A percentile compares a stretch with the other conserved stretches of the same genome.
Conservation (phyloP, 2,888 invertebrate genomes). For the Nephrocerus scutellatus region DNA sequence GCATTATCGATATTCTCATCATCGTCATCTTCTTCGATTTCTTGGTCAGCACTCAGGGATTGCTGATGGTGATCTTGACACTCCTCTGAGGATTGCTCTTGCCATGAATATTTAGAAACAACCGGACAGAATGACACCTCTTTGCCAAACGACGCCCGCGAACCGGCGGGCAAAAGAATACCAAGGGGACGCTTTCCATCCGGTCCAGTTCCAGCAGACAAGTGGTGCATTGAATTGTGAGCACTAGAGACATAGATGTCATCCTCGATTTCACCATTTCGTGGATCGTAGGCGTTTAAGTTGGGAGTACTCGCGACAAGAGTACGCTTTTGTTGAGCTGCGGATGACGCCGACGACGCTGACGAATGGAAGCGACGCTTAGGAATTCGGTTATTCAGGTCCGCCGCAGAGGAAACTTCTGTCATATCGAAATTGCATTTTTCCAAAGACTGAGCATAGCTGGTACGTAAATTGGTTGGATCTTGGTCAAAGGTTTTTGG, state of each 20-base stretch:
- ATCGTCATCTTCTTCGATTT: conserved; percentile 23
- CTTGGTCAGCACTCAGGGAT: conserved; percentile 17
- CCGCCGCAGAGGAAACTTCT: conserved; percentile 24
- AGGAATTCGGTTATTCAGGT: conserved; percentile 24
- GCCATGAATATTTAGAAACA: conserved; percentile 73
- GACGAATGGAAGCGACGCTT: conserved; percentile 39
- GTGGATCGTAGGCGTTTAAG: conserved; percentile 47
- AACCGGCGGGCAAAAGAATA: conserved; percentile 39
- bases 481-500: conserved; percentile 48
- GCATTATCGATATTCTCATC: conserved; percentile 32
- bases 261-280: conserved; percentile 45
- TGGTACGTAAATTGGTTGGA: conserved; percentile 44
- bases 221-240: conserved; percentile 54
- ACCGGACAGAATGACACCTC: conserved; percentile 75
- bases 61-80: conserved; percentile 21
- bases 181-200: conserved; percentile 47
- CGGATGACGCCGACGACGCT: conserved; percentile 22
- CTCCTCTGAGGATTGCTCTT: conserved; percentile 54
- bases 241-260: conserved; percentile 54
- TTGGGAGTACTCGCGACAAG: conserved; percentile 57
- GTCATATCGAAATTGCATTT: conserved; percentile 41
- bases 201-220: conserved; percentile 34
- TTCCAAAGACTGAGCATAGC: conserved; percentile 45
- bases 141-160: conserved; percentile 46
- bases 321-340: conserved; percentile 33